Conservation (phyloP, 2,888 invertebrate species). For the Leptinotarsa tumamoca region DNA sequence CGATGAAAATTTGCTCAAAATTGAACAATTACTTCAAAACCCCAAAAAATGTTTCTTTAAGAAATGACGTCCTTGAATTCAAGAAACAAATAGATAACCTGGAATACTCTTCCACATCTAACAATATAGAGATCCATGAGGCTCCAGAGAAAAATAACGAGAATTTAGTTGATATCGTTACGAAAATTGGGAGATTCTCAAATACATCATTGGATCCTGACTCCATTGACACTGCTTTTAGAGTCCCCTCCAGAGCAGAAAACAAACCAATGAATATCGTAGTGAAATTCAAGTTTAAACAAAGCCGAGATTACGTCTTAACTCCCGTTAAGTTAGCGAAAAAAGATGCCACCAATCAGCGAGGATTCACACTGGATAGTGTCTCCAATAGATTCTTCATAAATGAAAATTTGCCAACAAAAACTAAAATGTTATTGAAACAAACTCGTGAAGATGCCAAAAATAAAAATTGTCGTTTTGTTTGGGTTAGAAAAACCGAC, state of each 20-base stretch:
- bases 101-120: slow-evolving; percentile 23
- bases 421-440: slow-evolving; percentile 32
- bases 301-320: slow-evolving; percentile 25
- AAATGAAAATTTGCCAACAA: slow-evolving; percentile 32
- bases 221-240: slow-evolving; percentile 28
- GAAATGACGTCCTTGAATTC: slow-evolving; percentile 1
- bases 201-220: slow-evolving; percentile 8
- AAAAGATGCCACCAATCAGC: slow-evolving; percentile 19
- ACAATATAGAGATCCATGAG: slow-evolving; percentile 29
- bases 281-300: slow-evolving; percentile 7
- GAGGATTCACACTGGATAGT: slow-evolving; percentile 27
- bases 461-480: slow-evolving; percentile 14
- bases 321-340: slow-evolving; percentile 27
- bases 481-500: slow-evolving; percentile 24
- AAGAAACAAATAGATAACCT: slow-evolving; percentile 15
- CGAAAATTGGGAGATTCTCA: slow-evolving; percentile 19
- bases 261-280: slow-evolving; percentile 14
- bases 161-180: slow-evolving; percentile 19
- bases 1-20: slow-evolving; percentile 16
- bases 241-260: slow-evolving; percentile 27
- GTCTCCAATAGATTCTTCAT: slow-evolving; percentile 27
- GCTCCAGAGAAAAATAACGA: slow-evolving; percentile 23
- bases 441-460: slow-evolving; percentile 25
- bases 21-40: slow-evolving; percentile 18
- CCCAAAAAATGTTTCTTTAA: neutral